A percentile compares a stretch with the other conserved stretches of the same genome.
These are phyloP conservation scores for Melanotus villosus DNA, from an alignment of 2,888 invertebrate genomes.

Conservation along the genomic window DNA sequence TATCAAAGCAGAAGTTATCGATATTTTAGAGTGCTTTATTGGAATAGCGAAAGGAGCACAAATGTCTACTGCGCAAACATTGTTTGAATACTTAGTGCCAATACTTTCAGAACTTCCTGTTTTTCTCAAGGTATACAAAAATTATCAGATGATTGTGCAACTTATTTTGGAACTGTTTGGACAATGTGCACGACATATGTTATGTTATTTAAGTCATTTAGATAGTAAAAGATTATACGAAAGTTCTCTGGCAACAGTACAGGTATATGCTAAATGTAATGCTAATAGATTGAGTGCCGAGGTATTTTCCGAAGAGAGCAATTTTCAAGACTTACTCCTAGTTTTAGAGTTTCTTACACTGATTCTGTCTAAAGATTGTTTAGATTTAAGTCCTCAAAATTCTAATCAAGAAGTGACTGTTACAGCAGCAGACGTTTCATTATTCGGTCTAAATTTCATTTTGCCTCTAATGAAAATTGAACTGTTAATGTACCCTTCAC, in stretches of 20 bases:
- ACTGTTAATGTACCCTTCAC: slow-evolving; percentile 78
- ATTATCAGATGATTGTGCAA: slow-evolving; percentile 85
- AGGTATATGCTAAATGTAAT: slow-evolving; percentile 79
- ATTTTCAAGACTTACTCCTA: slow-evolving; percentile 82
- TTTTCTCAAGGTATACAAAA: slow-evolving; percentile 82
- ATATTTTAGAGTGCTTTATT: slow-evolving; percentile 82
- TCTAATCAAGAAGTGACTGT: slow-evolving; percentile 61
- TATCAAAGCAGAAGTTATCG: slow-evolving; percentile 78
- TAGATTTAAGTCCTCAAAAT: slow-evolving; percentile 61
- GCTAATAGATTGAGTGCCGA: slow-evolving; percentile 75
- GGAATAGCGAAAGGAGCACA: slow-evolving; percentile 79
- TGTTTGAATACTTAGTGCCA: slow-evolving; percentile 75
- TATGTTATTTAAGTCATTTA: slow-evolving; percentile 74
- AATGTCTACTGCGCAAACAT: slow-evolving; percentile 67
- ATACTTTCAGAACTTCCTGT: slow-evolving; percentile 78
- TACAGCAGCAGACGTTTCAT: slow-evolving; percentile 74
- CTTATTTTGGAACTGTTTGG: slow-evolving; percentile 81
- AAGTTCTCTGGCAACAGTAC: slow-evolving; percentile 78
- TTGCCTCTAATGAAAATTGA: slow-evolving; percentile 82
- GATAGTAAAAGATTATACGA: slow-evolving; percentile 78
- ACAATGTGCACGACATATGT: slow-evolving; percentile 79
- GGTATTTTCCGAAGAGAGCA: slow-evolving; percentile 80
- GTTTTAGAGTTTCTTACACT: slow-evolving; percentile 81
- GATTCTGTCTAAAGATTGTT: slow-evolving; percentile 66
- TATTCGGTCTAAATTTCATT: slow-evolving; percentile 79